phyloP scores from a whole-genome alignment of 2,888 invertebrate species.

The Ditylenchus weischeri region DNA sequence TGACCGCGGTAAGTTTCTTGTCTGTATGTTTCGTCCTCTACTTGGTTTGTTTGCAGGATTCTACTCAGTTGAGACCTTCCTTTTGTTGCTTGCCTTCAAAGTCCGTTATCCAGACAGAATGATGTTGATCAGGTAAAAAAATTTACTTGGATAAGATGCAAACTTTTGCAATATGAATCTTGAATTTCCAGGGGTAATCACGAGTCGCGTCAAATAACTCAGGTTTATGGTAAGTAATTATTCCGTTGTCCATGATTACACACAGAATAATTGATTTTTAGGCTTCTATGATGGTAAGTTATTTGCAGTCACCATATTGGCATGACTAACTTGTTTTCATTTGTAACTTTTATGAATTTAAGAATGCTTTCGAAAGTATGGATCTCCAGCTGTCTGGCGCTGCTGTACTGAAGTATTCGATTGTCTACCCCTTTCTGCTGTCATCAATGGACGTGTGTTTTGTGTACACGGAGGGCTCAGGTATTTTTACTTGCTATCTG shows the following conservation, averaged over 20 bases:
- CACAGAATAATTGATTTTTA: no score
- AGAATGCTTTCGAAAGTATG: conserved; percentile 80
- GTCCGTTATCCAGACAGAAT: conserved; percentile 98
- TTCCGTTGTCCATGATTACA: no score
- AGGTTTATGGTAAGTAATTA: conserved; percentile 67
- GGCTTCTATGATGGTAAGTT: no score
- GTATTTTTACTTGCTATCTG: no score
- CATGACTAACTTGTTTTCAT: background rate
- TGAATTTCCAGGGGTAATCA: conserved; percentile 71
- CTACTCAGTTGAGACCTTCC: conserved; percentile 98
- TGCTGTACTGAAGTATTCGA: conserved; percentile 85
- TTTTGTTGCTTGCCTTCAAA: conserved; percentile 89
- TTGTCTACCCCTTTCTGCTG: conserved; percentile 62
- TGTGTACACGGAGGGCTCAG: conserved; percentile 93
- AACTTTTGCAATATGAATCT: no score
- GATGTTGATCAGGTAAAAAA: conserved; percentile 72
- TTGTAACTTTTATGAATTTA: background rate
- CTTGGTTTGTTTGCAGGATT: conserved; percentile 63
- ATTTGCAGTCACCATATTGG: background rate
- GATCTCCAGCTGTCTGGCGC: conserved; percentile 92
- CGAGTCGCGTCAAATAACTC: no score
- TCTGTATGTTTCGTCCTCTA: background rate
- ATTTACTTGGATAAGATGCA: no score
- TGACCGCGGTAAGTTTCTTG: conserved; percentile 72
- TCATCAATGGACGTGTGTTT: conserved; percentile 70